Evolutionary conservation across 2,113 vertebrate genomes (phyloP).

Genomic region (Hystrix cristata): DNA sequence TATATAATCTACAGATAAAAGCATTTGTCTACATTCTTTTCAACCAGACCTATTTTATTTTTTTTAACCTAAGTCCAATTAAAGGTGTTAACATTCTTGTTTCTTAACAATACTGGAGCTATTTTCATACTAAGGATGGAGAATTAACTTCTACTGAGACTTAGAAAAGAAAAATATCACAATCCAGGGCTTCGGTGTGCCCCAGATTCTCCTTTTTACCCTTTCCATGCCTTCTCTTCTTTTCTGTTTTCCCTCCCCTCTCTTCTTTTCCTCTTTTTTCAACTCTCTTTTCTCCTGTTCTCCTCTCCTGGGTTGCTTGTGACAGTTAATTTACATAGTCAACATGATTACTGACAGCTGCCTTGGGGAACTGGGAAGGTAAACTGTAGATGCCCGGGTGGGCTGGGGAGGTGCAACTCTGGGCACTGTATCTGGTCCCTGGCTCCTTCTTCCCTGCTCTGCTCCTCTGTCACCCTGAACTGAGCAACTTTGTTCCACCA

Average conservation of each 20-base stretch:
- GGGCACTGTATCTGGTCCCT: neutral
- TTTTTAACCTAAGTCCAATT: neutral
- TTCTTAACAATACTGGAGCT: neutral
- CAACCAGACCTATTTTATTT: neutral
- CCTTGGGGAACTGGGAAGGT: neutral
- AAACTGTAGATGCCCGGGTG: neutral
- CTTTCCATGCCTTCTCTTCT: neutral
- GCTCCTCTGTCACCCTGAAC: neutral
- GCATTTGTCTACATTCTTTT: slow-evolving; percentile 12
- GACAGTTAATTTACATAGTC: neutral
- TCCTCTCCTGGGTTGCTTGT: neutral
- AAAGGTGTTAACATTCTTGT: neutral
- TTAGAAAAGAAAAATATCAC: neutral
- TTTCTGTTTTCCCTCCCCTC: fast-evolving
- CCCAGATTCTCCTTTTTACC: neutral
- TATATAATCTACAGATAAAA: neutral
- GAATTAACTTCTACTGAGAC: neutral
- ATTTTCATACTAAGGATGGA: neutral
- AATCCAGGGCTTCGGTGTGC: neutral
- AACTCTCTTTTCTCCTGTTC: neutral
- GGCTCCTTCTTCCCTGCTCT: neutral
- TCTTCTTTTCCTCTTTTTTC: neutral
- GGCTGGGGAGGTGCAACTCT: neutral
- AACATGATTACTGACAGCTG: neutral
- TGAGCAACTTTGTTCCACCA: neutral